Percentiles rank a stretch among this genome's conserved stretches.
Conservation (phyloP, 2,888 invertebrate species). For the Seladonia tumulorum region DNA sequence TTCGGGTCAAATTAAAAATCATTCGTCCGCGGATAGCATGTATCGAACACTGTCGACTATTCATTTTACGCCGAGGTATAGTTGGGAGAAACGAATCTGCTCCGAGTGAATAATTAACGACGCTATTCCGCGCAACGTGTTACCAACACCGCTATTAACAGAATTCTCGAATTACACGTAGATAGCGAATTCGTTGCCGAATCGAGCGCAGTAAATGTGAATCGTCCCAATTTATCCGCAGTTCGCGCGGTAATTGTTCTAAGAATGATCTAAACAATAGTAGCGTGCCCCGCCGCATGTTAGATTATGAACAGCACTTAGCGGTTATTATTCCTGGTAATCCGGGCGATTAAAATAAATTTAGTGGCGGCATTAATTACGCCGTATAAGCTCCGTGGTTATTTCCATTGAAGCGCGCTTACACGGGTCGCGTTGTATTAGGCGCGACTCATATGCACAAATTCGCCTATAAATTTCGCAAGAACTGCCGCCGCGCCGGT, state of each 20-base stretch:
- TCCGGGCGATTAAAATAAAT: constrained; percentile 82
- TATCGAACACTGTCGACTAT: not conserved
- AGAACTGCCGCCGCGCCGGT: constrained; percentile 31
- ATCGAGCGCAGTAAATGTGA: not conserved
- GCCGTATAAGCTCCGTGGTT: constrained; percentile 63
- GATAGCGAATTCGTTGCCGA: not conserved
- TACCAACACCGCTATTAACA: not conserved
- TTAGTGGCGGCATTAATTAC: constrained; percentile 80
- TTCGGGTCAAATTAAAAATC: not conserved
- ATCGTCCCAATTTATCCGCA: constrained; percentile 16
- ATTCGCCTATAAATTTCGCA: constrained; percentile 64
- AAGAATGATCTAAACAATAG: constrained; percentile 25
- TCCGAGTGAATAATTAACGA: not conserved
- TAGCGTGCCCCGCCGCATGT: constrained; percentile 38
- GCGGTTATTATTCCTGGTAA: constrained; percentile 81
- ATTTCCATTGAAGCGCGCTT: constrained; percentile 64
- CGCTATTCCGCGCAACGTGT: not conserved
- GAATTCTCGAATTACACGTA: not conserved
- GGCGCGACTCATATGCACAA: constrained; percentile 55
- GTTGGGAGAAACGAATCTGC: not conserved
- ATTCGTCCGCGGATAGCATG: not conserved
- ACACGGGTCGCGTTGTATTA: constrained; percentile 55
- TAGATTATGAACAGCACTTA: constrained; percentile 73
- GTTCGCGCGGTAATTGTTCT: constrained; percentile 8
- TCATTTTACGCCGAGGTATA: not conserved